These are phyloP conservation scores for Manacus vitellinus DNA, from an alignment of 2,113 vertebrate species.

Conservation along the genomic window DNA sequence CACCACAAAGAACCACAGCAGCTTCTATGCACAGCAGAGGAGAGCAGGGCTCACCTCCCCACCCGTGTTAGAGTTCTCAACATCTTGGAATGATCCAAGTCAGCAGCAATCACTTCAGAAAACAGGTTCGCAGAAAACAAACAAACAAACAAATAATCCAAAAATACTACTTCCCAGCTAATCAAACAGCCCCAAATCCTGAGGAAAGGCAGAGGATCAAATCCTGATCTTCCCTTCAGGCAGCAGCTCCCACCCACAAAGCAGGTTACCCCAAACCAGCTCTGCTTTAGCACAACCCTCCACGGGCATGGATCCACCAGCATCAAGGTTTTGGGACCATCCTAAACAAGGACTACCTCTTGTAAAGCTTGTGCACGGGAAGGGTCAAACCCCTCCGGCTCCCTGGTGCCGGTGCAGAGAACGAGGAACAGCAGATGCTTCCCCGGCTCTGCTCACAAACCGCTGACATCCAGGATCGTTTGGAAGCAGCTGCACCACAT, in stretches of 20 bases:
- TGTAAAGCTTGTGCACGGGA: not conserved
- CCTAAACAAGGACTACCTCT: not conserved
- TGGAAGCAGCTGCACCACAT: not conserved
- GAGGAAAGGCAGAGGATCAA: not conserved
- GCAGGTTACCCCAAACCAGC: not conserved
- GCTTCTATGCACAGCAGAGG: accelerated
- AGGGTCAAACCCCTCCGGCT: not conserved
- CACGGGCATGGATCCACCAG: accelerated
- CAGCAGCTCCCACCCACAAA: not conserved
- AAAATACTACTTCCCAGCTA: not conserved
- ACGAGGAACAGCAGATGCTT: not conserved
- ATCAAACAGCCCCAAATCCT: not conserved
- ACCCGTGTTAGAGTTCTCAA: not conserved
- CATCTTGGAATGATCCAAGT: not conserved
- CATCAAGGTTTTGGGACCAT: not conserved
- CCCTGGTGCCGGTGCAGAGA: not conserved
- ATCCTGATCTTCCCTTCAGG: not conserved
- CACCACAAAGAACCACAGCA: not conserved
- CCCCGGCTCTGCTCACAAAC: not conserved
- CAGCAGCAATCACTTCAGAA: not conserved
- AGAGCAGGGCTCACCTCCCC: not conserved
- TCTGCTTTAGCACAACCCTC: not conserved
- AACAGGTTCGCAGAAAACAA: not conserved
- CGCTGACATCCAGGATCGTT: not conserved
- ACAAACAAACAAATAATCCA: not conserved